Base-by-base conservation (phyloP, 1,140 invertebrate genomes). In the Argopecten irradians region DNA sequence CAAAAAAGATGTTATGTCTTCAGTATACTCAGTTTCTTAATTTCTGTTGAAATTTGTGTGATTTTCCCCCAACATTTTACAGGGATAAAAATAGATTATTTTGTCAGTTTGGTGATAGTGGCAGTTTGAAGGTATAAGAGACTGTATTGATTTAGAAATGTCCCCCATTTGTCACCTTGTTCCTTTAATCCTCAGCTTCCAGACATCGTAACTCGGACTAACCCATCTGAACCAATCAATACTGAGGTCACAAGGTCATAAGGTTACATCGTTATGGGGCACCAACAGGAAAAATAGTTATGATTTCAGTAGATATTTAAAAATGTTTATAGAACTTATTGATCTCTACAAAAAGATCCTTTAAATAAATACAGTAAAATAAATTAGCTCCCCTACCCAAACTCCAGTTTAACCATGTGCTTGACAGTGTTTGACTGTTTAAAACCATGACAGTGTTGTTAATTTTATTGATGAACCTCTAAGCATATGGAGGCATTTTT, bases 161-260 rank as follows among this genome's bases (percentile, higher is more conserved):
- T 71, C 55, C 55, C 55, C 55, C 22, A 28, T 71, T 71, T 71
- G 55, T 71, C 55, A 71, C 55, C 55, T 28, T 28, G n/a, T 71
- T 28, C 55, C 55, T n/a, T n/a, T 71, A 71, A 71, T 71, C 55
- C 55, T 71, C 55, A 8, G n/a, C 22, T 28, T 28, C 55, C 55
- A 71, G 55, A 71, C 55, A 71, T n/a, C n/a, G 28, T 71, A 71
- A 71, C 55, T 71, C n/a, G n/a, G 55, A 71, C 55, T 28, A 71
- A 1, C 55, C 55, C 8, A 11, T 71, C 55, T 28, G 22, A n/a
- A 71, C 55, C 14, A 71, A 71, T 71, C 55, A 11, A 71, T 71
- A 71, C n/a, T 71, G 55, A 28, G 55, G 55, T 71, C 43, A 46
- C 43, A 46, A 46, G 43, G 43, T 46, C 43, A 14, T 14, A 46